Evolutionary conservation across 2,888 invertebrate species (phyloP), one percentile per base, ranked within the genome.

Genomic region (Eubasilissa splendida): DNA sequence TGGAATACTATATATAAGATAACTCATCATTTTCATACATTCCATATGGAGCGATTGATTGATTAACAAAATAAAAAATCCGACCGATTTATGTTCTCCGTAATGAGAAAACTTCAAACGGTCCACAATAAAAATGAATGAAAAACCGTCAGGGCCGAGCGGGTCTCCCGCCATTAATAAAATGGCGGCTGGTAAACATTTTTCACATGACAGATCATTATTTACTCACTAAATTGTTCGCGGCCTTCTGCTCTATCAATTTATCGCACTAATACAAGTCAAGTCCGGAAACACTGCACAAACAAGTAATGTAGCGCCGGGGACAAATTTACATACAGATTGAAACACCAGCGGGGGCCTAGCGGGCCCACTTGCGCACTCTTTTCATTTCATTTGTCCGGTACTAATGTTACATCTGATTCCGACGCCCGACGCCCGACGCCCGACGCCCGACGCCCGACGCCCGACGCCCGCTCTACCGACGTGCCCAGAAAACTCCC

Each of bases 121-220:
- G 50, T 66, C 42, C n/a, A 50, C n/a, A 68, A 68, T 52, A 68
- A 68, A 68, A 68, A 68, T 14, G 68, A 68, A 50, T 4, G 52
- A 70, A 54, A 70, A 54, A 54, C 53, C 70, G 14, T 33, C 68
- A 50, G 68, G n/a, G 50, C 68, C 42, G 68, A 14, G 50, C 66
- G 50, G 50, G 52, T 50, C 33, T 52, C 52, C 66, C 52, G 54
- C 53, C 54, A 53, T 66, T 56, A 76, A 76, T 76, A 76, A 66
- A 76, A 76, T n/a, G 65, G 50, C 56, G 42, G 58, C 56, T 31
- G 59, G 63, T 73, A 76, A 76, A 79, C 82, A 80, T 82, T 82
- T 82, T 77, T 82, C 80, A 71, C 54, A 76, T 82, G 82, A 74
- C 80, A 70, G 74, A 80, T 82, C 77, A 80, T 80, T 80, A 82